Evolutionary conservation across 2,888 invertebrate species (phyloP).

Genomic region (Synergus japonicus): DNA sequence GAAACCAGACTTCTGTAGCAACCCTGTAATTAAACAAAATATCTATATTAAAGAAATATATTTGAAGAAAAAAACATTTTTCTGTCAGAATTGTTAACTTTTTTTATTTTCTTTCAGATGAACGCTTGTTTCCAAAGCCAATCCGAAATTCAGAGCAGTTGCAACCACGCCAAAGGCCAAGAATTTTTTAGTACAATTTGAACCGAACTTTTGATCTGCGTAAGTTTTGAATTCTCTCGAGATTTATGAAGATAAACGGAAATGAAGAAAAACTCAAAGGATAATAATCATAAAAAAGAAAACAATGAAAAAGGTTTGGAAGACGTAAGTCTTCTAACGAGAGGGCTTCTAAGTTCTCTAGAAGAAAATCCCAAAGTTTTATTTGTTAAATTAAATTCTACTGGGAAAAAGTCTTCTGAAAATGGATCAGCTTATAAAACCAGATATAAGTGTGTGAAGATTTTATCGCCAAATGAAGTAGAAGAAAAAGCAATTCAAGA

Average conservation of each 20-base stretch:
- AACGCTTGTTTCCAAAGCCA: not conserved
- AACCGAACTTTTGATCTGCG: too few relatives aligned
- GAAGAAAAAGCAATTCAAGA: constrained; percentile 5
- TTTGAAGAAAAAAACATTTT: too few relatives aligned
- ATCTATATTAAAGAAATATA: too few relatives aligned
- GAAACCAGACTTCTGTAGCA: too few relatives aligned
- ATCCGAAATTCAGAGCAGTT: not conserved
- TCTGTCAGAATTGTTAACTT: not conserved
- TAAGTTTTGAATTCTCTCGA: not conserved
- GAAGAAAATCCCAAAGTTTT: not conserved
- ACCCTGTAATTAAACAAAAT: too few relatives aligned
- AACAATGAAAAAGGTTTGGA: constrained; percentile 10
- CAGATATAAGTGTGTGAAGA: not conserved
- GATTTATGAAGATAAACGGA: not conserved
- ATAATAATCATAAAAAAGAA: not conserved
- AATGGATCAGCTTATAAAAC: not conserved
- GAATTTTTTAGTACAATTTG: too few relatives aligned
- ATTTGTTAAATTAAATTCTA: constrained; percentile 11
- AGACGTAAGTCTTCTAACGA: not conserved
- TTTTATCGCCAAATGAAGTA: constrained; percentile 14
- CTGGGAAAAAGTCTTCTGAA: not conserved
- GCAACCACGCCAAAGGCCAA: too few relatives aligned
- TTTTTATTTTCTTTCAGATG: not conserved
- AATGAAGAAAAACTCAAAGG: not conserved
- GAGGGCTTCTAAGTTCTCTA: not conserved